A percentile compares a stretch with the other conserved stretches of the same genome.
Evolutionary conservation across 2,888 invertebrate species (phyloP).

Genomic region (Drosophila longiperda): DNA sequence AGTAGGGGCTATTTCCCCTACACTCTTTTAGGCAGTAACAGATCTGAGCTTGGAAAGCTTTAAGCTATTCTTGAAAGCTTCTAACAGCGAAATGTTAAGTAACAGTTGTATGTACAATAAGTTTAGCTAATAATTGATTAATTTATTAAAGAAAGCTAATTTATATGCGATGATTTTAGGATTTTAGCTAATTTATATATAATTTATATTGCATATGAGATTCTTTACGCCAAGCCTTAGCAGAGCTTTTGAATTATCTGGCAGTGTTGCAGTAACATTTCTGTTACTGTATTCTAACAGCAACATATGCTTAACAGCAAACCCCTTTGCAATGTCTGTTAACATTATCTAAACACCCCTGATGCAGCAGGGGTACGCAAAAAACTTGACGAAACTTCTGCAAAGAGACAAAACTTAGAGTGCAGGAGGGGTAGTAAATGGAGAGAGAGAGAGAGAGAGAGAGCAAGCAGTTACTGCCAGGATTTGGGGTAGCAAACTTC

Average conservation of each 20-base stretch:
- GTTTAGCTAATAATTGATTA: not conserved
- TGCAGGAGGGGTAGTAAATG: slow-evolving; percentile 30
- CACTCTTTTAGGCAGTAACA: slow-evolving; percentile 19
- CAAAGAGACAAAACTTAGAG: slow-evolving; percentile 22
- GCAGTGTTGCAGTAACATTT: not conserved
- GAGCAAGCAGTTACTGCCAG: slow-evolving; percentile 3
- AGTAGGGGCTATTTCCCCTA: slow-evolving; percentile 40
- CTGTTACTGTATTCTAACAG: not conserved
- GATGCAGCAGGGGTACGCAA: slow-evolving; percentile 33
- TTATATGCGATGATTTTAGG: not conserved
- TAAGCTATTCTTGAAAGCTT: slow-evolving; percentile 22
- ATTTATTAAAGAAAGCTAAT: not conserved
- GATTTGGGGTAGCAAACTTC: slow-evolving; percentile 24
- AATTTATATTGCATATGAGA: not conserved
- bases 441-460: slow-evolving; percentile 11
- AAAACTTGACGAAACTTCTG: slow-evolving; percentile 66
- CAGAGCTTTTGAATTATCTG: not conserved
- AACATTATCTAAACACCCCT: slow-evolving; percentile 72
- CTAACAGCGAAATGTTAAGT: not conserved
- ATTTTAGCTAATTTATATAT: not conserved
- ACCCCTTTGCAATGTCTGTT: slow-evolving; percentile 11
- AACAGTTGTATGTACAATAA: not conserved
- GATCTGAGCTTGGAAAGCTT: slow-evolving; percentile 17
- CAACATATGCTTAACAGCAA: not conserved
- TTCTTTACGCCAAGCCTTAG: not conserved